Evolutionary conservation across 2,113 vertebrate species (phyloP), one percentile per base, ranked within the genome.

Genomic region (Amphilophus citrinellus): DNA sequence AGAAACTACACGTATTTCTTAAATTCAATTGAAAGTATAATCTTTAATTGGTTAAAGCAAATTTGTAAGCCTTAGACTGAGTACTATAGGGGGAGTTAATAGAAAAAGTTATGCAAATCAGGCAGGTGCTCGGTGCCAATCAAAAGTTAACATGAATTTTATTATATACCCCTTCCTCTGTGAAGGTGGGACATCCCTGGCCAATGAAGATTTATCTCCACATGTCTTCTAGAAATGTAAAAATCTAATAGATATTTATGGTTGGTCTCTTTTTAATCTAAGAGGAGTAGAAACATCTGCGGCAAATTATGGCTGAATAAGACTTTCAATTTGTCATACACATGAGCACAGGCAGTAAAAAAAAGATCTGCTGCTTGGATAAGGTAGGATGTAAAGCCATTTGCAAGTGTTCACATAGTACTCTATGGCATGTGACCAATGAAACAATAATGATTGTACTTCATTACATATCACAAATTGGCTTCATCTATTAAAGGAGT

Each of bases 241-340:
- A 44, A 93, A 92, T 92, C 83, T 93, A 93, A 95, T 95, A 93
- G 92, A 93, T 92, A 94, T 95, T 93, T 93, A 95, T 94, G 94
- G 92, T 94, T 88, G 87, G 91, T 82, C 89, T 93, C 90, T 91
- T 94, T 94, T 93, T 93, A 93, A 94, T 95, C 90, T 93, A 84
- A 83, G 71, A 75, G 73, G 63, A 91, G 87, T 86, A 10, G 66
- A 89, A 92, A 86, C 87, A 94, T 94, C 89, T 92, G 90, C 53
- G 22, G 75, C 79, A 83, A 84, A 89, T 89, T 90, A 91, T 88
- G 80, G 56, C 84, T 81, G 89, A 92, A 89, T 90, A 87, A 89
- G 87, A 87, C 61, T 88, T 93, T 88, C 80, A 91, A 92, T 95
- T 94, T 93, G 85, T 95, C 89, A 91, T 80, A 82, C 77, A 86